A percentile compares a stretch with the other conserved stretches of the same genome.
Evolutionary conservation across 1,140 invertebrate genomes (phyloP).

Genomic region (Drosophila punjabiensis): DNA sequence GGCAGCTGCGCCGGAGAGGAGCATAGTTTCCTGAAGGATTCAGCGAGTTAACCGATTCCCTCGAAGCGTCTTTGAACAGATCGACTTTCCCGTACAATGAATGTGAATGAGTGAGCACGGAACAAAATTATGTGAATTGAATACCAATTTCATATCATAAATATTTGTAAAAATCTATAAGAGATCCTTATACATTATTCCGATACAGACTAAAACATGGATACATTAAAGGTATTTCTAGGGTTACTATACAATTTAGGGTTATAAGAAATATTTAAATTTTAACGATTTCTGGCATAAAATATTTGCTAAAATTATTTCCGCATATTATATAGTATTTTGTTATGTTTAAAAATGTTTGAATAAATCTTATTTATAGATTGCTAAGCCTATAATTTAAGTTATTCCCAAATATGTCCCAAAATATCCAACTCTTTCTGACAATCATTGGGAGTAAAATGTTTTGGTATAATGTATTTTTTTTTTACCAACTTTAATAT

Average conservation of each 20-base stretch:
- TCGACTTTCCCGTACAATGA: slow-evolving; percentile 14
- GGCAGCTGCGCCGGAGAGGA: slow-evolving; percentile 15
- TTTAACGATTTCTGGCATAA: too few species aligned
- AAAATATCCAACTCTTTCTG: neutral
- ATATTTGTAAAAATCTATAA: neutral
- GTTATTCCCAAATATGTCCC: neutral
- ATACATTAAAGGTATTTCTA: too few species aligned
- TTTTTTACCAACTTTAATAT: neutral
- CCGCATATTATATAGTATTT: too few species aligned
- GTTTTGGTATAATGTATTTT: too few species aligned
- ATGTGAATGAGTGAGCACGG: slow-evolving; percentile 4
- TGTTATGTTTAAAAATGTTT: too few species aligned
- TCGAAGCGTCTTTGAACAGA: slow-evolving; percentile 17
- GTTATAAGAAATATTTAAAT: too few species aligned
- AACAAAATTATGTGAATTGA: neutral
- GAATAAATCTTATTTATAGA: too few species aligned
- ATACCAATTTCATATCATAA: neutral
- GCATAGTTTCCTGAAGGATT: slow-evolving; percentile 32
- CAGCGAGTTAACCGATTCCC: slow-evolving; percentile 18
- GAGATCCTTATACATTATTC: too few species aligned
- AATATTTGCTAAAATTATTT: too few species aligned
- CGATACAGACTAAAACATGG: neutral
- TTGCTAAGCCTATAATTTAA: neutral
- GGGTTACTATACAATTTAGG: too few species aligned
- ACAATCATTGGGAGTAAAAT: too few species aligned